Conservation (phyloP, 2,888 invertebrate species). For the Agrotis ipsilon region DNA sequence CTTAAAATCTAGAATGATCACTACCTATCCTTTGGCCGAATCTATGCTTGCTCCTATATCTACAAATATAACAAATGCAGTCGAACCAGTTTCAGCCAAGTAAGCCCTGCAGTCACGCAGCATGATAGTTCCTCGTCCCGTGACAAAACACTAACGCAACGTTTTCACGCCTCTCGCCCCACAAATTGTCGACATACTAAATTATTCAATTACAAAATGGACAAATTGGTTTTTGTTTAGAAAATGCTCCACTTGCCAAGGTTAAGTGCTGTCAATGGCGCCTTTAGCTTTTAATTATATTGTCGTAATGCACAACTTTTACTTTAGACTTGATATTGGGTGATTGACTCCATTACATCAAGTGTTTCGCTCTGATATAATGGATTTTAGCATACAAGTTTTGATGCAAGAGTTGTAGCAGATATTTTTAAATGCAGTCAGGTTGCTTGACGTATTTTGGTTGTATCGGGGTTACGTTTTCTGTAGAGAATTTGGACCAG, state of each 20-base stretch:
- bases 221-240: conserved; percentile 66
- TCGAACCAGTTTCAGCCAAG: conserved; percentile 23
- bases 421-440: background rate
- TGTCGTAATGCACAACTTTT: conserved; percentile 52
- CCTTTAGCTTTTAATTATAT: conserved; percentile 35
- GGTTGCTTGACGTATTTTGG: background rate
- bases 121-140: conserved; percentile 51
- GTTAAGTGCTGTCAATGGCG: conserved; percentile 46
- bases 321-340: conserved; percentile 46
- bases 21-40: background rate
- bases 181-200: conserved; percentile 60
- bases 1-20: background rate
- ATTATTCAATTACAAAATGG: conserved; percentile 64
- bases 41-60: background rate
- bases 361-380: conserved; percentile 43
- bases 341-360: conserved; percentile 52
- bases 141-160: conserved; percentile 62
- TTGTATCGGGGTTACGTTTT: background rate
- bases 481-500: background rate
- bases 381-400: conserved; percentile 35
- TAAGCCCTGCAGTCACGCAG: conserved; percentile 27
- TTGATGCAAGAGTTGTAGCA: conserved; percentile 3
- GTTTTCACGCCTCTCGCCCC: conserved; percentile 62
- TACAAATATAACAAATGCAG: background rate
- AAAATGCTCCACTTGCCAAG: conserved; percentile 57